Percentiles rank a stretch among this genome's conserved stretches.
Conservation (phyloP, 1,140 invertebrate species). For the Forficula auricularia region DNA sequence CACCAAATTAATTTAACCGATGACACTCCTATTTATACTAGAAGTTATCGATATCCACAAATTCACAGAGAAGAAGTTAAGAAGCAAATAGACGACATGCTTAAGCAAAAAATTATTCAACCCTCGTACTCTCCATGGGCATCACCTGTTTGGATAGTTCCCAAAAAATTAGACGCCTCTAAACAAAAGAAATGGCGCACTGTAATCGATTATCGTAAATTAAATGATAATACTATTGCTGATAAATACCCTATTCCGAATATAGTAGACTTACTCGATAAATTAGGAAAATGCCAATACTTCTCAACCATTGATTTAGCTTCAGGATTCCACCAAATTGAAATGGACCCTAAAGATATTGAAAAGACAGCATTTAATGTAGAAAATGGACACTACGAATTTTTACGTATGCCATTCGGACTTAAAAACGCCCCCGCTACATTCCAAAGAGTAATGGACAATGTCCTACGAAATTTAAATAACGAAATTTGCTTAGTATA, state of each 20-base stretch:
- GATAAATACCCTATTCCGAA: not conserved
- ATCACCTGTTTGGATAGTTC: conserved; percentile 19
- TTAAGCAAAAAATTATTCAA: too few species aligned
- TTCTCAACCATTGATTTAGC: conserved; percentile 24
- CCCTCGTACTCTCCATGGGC: too few species aligned
- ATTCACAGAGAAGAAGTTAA: too few species aligned
- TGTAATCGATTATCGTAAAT: conserved; percentile 10
- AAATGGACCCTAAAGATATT: conserved; percentile 15
- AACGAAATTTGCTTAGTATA: not conserved
- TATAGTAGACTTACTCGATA: conserved; percentile 13
- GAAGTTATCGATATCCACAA: too few species aligned
- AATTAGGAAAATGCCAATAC: conserved; percentile 15
- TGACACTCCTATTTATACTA: too few species aligned
- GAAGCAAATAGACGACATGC: too few species aligned
- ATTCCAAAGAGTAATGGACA: not conserved
- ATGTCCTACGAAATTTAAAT: not conserved
- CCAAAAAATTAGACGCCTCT: conserved; percentile 23
- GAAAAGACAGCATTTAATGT: conserved; percentile 19
- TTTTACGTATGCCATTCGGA: conserved; percentile 2
- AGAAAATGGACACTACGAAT: not conserved
- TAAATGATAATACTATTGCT: not conserved
- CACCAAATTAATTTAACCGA: too few species aligned
- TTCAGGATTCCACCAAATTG: conserved; percentile 27
- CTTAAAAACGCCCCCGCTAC: not conserved
- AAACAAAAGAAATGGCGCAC: conserved; percentile 22